Evolutionary conservation across 2,113 vertebrate species (phyloP).

Genomic region (Carollia perspicillata): DNA sequence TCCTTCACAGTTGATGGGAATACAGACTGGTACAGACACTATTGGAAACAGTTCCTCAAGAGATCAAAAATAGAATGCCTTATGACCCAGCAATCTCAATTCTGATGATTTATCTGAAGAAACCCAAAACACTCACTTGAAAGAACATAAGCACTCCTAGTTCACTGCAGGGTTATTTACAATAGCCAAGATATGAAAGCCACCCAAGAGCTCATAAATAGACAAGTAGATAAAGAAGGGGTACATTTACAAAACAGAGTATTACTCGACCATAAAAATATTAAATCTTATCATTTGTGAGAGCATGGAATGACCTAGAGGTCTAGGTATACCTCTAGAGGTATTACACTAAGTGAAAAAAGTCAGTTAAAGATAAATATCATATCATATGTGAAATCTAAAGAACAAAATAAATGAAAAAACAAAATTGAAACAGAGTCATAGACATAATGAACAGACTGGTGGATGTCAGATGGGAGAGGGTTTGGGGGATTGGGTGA

Average conservation of each 20-base stretch:
- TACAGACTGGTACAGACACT: background rate
- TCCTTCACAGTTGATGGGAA: background rate
- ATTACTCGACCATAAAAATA: background rate
- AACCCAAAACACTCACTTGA: background rate
- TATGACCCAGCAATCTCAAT: background rate
- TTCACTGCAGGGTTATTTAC: background rate
- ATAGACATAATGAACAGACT: background rate
- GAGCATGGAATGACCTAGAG: background rate
- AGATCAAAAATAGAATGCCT: background rate
- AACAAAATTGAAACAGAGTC: background rate
- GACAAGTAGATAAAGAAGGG: background rate
- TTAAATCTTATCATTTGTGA: background rate
- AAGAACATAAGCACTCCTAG: background rate
- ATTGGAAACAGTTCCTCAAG: background rate
- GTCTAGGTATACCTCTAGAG: too few relatives aligned
- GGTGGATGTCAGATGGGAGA: background rate
- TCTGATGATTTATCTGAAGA: background rate
- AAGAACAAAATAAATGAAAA: background rate
- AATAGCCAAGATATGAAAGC: background rate
- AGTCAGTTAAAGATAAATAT: background rate
- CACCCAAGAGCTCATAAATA: background rate
- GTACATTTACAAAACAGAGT: background rate
- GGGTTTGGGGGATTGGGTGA: background rate
- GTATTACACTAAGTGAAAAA: background rate
- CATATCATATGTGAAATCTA: background rate